phyloP scores from a whole-genome alignment of 2,888 invertebrate species.

The Thera britannica region DNA sequence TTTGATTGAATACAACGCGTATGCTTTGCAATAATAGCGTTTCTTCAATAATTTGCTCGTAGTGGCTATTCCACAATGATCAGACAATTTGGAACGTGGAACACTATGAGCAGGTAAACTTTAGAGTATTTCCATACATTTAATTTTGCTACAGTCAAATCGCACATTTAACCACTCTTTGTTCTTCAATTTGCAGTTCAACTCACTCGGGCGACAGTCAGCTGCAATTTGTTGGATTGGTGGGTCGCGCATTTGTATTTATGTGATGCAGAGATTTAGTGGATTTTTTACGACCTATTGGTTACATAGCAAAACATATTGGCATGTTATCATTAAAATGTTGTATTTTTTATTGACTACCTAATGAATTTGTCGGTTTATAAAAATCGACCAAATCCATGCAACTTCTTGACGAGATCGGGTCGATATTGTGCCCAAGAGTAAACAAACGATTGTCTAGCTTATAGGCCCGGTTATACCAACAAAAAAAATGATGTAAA shows the following conservation, averaged over 20 bases:
- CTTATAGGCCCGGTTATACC: background rate
- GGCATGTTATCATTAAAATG: background rate
- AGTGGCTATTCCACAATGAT: too few species aligned
- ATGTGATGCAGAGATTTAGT: background rate
- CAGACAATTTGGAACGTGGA: too few species aligned
- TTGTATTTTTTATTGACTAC: background rate
- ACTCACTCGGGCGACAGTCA: background rate
- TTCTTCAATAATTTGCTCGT: too few species aligned
- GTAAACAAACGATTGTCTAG: background rate
- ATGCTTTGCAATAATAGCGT: too few species aligned
- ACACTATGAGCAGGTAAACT: background rate
- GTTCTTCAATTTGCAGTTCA: background rate
- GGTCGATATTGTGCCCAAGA: background rate
- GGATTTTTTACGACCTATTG: background rate
- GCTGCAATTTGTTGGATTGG: background rate
- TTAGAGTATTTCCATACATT: background rate
- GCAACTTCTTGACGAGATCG: background rate
- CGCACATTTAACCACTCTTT: background rate
- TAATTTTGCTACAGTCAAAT: background rate
- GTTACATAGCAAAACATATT: background rate
- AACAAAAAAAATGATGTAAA: too few species aligned
- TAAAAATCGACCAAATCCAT: background rate
- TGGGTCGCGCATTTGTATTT: background rate
- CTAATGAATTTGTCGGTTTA: background rate
- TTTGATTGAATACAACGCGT: too few species aligned